A percentile compares a stretch with the other conserved stretches of the same genome.
Evolutionary conservation across 1,140 invertebrate genomes (phyloP).

Genomic region (Musca vetustissima): DNA sequence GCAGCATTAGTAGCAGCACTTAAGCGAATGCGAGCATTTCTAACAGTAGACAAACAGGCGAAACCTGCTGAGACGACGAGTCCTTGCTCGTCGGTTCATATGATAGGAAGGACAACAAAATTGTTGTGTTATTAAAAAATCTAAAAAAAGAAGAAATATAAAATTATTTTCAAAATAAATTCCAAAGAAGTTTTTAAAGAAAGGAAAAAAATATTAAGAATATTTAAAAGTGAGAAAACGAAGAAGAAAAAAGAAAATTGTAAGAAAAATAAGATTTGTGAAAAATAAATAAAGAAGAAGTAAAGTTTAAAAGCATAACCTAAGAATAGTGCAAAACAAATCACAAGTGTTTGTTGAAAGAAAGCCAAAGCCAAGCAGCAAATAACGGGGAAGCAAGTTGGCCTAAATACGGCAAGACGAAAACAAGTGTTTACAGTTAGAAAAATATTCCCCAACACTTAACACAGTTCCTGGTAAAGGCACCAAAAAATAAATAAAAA

Average conservation of each 20-base stretch:
- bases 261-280: neutral
- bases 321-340: constrained; percentile 9
- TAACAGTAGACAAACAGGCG: constrained; percentile 54
- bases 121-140: neutral
- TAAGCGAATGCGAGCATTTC: constrained; percentile 35
- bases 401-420: neutral
- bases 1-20: constrained; percentile 31
- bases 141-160: neutral
- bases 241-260: constrained; percentile 6
- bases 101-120: constrained; percentile 43
- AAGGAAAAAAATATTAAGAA: neutral
- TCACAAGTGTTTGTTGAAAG: neutral
- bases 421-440: neutral
- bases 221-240: constrained; percentile 1
- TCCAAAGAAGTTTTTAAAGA: neutral
- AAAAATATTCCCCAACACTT: neutral
- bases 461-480: neutral
- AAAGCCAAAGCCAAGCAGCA: neutral
- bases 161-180: neutral
- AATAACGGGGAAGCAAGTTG: neutral
- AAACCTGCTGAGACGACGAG: constrained; percentile 55
- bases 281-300: constrained; percentile 11
- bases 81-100: constrained; percentile 56
- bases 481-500: neutral
- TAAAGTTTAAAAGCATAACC: too few species aligned